Evolutionary conservation across 2,797 vertebrate species (phyloP).

Genomic region (Xenentodon cancila): DNA sequence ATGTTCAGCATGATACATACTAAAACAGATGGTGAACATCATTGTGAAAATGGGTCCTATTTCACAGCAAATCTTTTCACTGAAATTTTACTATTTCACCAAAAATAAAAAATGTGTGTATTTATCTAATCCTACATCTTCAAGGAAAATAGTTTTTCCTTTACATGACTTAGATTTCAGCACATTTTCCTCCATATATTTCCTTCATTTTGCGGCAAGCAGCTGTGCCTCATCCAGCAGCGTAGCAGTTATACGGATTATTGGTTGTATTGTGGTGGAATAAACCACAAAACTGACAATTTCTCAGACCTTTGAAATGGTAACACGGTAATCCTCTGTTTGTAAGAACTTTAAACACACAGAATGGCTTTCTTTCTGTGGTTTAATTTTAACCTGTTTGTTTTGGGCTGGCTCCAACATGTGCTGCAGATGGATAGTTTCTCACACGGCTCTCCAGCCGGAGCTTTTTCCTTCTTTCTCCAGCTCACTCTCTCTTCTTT

Average conservation of each 20-base stretch:
- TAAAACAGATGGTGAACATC: not conserved
- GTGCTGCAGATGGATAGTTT: slow-evolving; percentile 76
- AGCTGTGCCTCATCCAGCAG: slow-evolving; percentile 31
- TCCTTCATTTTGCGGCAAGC: slow-evolving; percentile 9
- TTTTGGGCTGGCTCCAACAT: slow-evolving; percentile 77
- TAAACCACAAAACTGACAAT: slow-evolving; percentile 65
- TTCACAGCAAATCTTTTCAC: slow-evolving; percentile 1
- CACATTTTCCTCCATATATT: not conserved
- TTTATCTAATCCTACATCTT: not conserved
- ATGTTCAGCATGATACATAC: not conserved
- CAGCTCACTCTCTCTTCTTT: slow-evolving; percentile 30
- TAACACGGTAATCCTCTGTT: slow-evolving; percentile 71
- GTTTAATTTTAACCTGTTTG: slow-evolving; percentile 85
- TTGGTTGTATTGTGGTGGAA: slow-evolving; percentile 52
- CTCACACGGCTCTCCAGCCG: slow-evolving; percentile 66
- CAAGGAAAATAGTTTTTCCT: not conserved
- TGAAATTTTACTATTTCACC: not conserved
- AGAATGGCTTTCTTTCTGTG: slow-evolving; percentile 69
- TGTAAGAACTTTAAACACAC: slow-evolving; percentile 71
- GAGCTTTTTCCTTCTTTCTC: slow-evolving; percentile 46
- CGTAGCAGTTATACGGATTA: slow-evolving; percentile 45
- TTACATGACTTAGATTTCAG: not conserved
- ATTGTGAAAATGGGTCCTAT: not conserved
- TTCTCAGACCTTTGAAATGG: slow-evolving; percentile 68
- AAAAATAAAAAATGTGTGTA: not conserved